phyloP scores from a whole-genome alignment of 1,140 invertebrate species.

The Yoshiicerus persimilis region DNA sequence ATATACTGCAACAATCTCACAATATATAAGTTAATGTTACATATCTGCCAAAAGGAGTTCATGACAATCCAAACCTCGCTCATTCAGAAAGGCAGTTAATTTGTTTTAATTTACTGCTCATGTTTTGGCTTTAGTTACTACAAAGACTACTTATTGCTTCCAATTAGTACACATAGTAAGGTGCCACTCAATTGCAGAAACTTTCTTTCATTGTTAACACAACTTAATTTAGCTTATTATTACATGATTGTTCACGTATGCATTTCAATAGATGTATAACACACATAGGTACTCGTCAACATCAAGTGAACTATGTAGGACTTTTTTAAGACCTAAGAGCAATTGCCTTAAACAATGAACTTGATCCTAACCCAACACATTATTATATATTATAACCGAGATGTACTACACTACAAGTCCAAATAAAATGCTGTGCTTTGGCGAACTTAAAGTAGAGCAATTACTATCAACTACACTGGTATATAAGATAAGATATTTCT shows the following conservation, averaged over 20 bases:
- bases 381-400: neutral
- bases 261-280: neutral
- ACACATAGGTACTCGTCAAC: neutral
- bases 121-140: neutral
- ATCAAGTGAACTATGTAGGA: neutral
- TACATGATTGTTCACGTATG: neutral
- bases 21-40: neutral
- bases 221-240: neutral
- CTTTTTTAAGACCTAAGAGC: neutral
- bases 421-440: neutral
- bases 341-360: neutral
- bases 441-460: neutral
- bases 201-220: neutral
- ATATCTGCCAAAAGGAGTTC: neutral
- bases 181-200: neutral
- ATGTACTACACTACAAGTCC: neutral
- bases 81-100: neutral
- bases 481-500: neutral
- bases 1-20: neutral
- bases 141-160: neutral
- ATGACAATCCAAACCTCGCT: neutral
- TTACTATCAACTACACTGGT: neutral
- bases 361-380: neutral
- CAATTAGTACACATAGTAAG: neutral
- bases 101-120: neutral